Conservation (phyloP, 2,888 invertebrate species). For the Spisula subtruncata region DNA sequence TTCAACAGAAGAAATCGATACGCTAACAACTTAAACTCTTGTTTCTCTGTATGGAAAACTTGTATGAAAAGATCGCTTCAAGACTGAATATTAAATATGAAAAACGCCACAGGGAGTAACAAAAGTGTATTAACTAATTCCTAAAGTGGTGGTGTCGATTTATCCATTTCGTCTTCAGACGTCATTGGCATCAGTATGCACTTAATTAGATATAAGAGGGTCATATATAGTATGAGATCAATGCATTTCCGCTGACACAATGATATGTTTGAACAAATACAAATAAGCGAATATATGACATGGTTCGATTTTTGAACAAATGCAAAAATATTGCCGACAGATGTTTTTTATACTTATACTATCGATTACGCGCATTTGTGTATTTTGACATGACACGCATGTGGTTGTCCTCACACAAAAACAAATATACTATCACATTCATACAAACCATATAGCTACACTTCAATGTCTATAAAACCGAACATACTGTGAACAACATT, state of each 20-base stretch:
- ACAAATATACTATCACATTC: too few relatives aligned
- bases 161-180: background rate
- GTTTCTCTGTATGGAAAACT: background rate
- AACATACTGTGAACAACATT: too few relatives aligned
- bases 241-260: background rate
- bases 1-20: background rate
- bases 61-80: background rate
- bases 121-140: background rate
- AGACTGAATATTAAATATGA: slow-evolving; percentile 15
- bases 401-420: too few relatives aligned
- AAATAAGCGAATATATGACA: background rate
- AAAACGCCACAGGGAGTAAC: background rate
- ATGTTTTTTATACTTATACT: background rate
- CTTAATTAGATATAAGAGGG: background rate
- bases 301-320: background rate
- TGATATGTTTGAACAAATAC: slow-evolving; percentile 7
- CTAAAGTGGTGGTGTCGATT: background rate
- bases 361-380: background rate
- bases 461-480: too few relatives aligned
- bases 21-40: background rate
- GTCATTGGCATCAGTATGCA: background rate
- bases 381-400: too few relatives aligned
- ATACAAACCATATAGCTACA: too few relatives aligned
- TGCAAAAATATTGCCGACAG: background rate
- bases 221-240: background rate